Conservation (phyloP, 2,888 invertebrate species). For the Hydroisotoma schaefferi region DNA sequence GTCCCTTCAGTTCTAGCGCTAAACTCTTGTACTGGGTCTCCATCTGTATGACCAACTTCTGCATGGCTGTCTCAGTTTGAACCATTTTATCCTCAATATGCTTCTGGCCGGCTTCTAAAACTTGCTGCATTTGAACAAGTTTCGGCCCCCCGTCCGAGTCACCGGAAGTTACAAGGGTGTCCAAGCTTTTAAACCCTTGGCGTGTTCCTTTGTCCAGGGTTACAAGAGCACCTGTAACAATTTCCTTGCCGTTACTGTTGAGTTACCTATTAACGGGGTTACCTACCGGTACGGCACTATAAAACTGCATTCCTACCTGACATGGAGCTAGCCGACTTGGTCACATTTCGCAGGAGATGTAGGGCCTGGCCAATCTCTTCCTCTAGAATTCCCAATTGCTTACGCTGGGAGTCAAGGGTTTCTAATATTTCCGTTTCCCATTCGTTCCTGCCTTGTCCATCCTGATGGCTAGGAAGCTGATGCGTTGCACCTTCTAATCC, state of each 20-base stretch:
- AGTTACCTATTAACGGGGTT: background rate
- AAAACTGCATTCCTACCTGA: conserved; percentile 12
- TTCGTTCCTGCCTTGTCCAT: conserved; percentile 15
- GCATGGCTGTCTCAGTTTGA: conserved; percentile 37
- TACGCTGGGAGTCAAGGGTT: conserved; percentile 42
- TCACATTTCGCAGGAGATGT: conserved; percentile 38
- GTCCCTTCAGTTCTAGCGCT: conserved; percentile 51
- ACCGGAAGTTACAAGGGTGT: conserved; percentile 25
- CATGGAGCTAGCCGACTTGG: conserved; percentile 35
- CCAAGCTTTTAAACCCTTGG: conserved; percentile 32
- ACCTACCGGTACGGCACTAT: no score
- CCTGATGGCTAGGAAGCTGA: conserved; percentile 21
- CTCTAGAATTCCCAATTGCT: conserved; percentile 44
- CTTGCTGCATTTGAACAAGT: conserved; percentile 51
- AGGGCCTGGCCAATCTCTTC: conserved; percentile 46
- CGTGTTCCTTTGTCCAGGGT: conserved; percentile 27
- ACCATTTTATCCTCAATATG: conserved; percentile 52
- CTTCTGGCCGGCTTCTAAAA: conserved; percentile 38
- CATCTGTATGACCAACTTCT: conserved; percentile 29
- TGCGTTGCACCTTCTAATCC: conserved; percentile 37
- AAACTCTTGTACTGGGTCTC: conserved; percentile 44
- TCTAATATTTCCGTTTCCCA: conserved; percentile 46
- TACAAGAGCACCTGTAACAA: conserved; percentile 21
- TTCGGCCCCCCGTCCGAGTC: no score
- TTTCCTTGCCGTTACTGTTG: no score